Percentiles rank a stretch among this genome's conserved stretches.
These are phyloP conservation scores for Caenorhabditis panamensis DNA, from an alignment of 2,888 invertebrate genomes.

Conservation along the genomic window DNA sequence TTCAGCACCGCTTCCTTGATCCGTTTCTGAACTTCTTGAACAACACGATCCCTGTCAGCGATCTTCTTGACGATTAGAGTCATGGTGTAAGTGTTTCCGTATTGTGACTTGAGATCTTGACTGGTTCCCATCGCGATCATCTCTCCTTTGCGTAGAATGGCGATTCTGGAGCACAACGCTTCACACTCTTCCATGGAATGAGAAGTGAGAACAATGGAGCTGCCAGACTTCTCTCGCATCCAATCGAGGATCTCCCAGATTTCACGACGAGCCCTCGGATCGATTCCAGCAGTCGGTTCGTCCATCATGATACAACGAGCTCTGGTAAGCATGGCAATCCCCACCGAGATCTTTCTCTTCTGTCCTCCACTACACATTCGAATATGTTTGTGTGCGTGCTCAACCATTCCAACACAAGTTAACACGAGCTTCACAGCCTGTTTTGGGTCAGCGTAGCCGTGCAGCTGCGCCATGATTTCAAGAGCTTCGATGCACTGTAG, in stretches of 20 bases:
- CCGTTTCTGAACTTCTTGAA: slow-evolving; percentile 13
- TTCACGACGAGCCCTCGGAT: slow-evolving; percentile 82
- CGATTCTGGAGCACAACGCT: slow-evolving; percentile 73
- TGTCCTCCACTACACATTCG: slow-evolving; percentile 86
- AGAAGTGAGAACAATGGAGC: slow-evolving; percentile 83
- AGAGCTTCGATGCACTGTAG: slow-evolving; percentile 15
- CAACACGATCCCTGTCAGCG: background rate
- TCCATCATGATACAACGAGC: slow-evolving; percentile 86
- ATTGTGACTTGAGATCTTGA: slow-evolving; percentile 73
- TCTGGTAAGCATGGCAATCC: slow-evolving; percentile 87
- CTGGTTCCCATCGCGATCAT: slow-evolving; percentile 73
- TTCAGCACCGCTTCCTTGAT: slow-evolving; percentile 19
- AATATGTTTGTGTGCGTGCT: slow-evolving; percentile 55
- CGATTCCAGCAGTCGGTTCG: slow-evolving; percentile 82
- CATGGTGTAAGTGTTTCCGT: slow-evolving; percentile 31
- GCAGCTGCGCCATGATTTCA: slow-evolving; percentile 16
- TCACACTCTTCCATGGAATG: slow-evolving; percentile 81
- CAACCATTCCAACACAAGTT: slow-evolving; percentile 83
- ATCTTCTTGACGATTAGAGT: slow-evolving; percentile 1
- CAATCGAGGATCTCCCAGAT: slow-evolving; percentile 22
- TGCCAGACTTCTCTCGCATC: slow-evolving; percentile 40
- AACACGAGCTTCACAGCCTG: slow-evolving; percentile 82
- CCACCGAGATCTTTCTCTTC: slow-evolving; percentile 88
- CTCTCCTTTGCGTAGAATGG: slow-evolving; percentile 74
- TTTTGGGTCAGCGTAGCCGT: slow-evolving; percentile 19